Conservation (phyloP, 2,797 vertebrate genomes). For the Dendrocincla fuliginosa region DNA sequence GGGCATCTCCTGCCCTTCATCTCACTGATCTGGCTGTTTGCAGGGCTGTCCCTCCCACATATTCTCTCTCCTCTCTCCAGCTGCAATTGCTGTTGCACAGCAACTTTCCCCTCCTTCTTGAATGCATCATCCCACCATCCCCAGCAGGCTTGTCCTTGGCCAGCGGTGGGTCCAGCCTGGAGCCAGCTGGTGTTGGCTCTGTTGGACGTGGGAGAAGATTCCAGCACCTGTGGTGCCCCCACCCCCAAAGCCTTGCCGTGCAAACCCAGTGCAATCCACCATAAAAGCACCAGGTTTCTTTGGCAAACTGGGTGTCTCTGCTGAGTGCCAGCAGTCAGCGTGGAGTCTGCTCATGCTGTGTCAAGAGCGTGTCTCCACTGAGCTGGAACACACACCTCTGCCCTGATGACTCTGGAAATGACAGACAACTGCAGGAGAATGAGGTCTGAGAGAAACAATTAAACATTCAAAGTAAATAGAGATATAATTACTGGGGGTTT, state of each 20-base stretch:
- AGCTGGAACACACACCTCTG: background rate
- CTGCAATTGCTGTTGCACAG: background rate
- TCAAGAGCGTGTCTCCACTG: background rate
- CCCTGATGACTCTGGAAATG: background rate
- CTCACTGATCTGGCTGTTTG: background rate
- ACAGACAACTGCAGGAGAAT: background rate
- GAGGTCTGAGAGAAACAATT: background rate
- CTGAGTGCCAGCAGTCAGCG: background rate
- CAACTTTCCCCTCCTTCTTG: background rate
- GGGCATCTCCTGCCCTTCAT: background rate
- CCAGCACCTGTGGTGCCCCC: background rate
- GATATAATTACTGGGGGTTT: background rate
- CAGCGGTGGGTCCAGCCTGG: rapidly evolving
- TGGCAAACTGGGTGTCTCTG: background rate
- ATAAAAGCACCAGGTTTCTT: background rate
- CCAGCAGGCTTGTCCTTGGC: background rate
- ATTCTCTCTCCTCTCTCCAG: background rate
- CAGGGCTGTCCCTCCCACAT: background rate
- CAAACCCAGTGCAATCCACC: background rate
- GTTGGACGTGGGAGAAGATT: background rate
- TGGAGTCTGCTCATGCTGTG: background rate
- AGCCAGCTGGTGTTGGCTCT: background rate
- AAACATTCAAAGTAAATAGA: background rate
- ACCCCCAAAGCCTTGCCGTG: background rate
- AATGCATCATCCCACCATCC: too few species aligned